Evolutionary conservation across 1,140 invertebrate genomes (phyloP).

Genomic region (Ceratina japonica): DNA sequence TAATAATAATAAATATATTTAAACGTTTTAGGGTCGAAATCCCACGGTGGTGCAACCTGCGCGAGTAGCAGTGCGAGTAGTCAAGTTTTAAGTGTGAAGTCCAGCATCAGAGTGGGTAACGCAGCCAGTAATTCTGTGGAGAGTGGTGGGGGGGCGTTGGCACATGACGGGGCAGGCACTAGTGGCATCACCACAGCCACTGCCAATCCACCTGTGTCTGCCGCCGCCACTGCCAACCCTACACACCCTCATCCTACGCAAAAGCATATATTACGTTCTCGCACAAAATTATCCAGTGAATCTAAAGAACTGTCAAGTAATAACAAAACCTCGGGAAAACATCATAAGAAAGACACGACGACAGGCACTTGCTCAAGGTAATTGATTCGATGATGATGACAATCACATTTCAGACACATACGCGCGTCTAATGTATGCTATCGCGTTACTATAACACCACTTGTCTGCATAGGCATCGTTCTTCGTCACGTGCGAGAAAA

Average conservation of each 20-base stretch:
- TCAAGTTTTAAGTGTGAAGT: slow-evolving; percentile 76
- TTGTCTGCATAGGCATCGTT: slow-evolving; percentile 78
- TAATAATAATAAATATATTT: slow-evolving; percentile 43
- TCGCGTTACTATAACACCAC: not conserved
- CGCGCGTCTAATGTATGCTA: not conserved
- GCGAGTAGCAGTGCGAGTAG: slow-evolving; percentile 72
- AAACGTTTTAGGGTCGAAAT: slow-evolving; percentile 71
- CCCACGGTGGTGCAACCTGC: slow-evolving; percentile 67
- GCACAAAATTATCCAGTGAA: slow-evolving; percentile 72
- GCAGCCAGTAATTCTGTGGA: slow-evolving; percentile 78
- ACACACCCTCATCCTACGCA: slow-evolving; percentile 76
- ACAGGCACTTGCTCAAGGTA: slow-evolving; percentile 88
- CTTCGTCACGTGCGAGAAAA: slow-evolving; percentile 82
- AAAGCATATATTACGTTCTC: slow-evolving; percentile 78
- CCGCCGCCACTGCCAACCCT: slow-evolving; percentile 70
- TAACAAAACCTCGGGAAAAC: slow-evolving; percentile 69
- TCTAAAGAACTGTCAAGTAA: slow-evolving; percentile 68
- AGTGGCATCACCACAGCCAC: slow-evolving; percentile 73
- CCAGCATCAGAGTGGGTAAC: slow-evolving; percentile 80
- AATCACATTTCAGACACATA: not conserved
- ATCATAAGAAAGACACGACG: slow-evolving; percentile 80
- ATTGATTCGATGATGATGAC: slow-evolving; percentile 13
- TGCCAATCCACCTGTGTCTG: slow-evolving; percentile 74
- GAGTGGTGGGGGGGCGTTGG: slow-evolving; percentile 78
- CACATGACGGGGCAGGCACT: slow-evolving; percentile 78